Evolutionary conservation across 2,888 invertebrate species (phyloP).

Genomic region (Lochmaea capreae): DNA sequence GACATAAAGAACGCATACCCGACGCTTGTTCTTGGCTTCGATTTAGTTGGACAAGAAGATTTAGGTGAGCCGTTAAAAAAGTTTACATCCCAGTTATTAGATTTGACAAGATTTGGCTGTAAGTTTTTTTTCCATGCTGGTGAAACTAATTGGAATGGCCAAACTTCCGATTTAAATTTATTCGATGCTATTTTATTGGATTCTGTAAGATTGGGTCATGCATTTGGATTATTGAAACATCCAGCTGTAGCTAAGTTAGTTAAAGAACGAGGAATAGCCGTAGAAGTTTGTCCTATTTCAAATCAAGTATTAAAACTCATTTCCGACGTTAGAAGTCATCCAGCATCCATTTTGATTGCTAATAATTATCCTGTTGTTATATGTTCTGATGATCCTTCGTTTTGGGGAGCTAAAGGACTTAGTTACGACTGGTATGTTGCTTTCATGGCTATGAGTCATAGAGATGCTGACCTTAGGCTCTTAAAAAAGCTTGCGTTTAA

Average conservation of each 20-base stretch:
- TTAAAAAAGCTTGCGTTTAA: slow-evolving; percentile 81
- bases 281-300: slow-evolving; percentile 84
- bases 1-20: slow-evolving; percentile 61
- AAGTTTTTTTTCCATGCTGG: slow-evolving; percentile 66
- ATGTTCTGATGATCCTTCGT: slow-evolving; percentile 81
- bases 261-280: slow-evolving; percentile 71
- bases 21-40: slow-evolving; percentile 80
- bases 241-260: slow-evolving; percentile 72
- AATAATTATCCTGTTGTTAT: slow-evolving; percentile 78
- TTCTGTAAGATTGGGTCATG: slow-evolving; percentile 82
- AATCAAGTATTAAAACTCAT: slow-evolving; percentile 79
- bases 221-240: slow-evolving; percentile 79
- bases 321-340: slow-evolving; percentile 81
- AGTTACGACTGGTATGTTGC: slow-evolving; percentile 84
- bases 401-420: slow-evolving; percentile 77
- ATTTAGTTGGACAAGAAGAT: slow-evolving; percentile 86
- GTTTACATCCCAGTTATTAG: slow-evolving; percentile 66
- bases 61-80: slow-evolving; percentile 72
- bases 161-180: slow-evolving; percentile 76
- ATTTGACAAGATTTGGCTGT: slow-evolving; percentile 45
- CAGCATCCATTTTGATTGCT: slow-evolving; percentile 74
- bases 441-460: slow-evolving; percentile 79
- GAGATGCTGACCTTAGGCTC: slow-evolving; percentile 74
- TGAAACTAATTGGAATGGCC: slow-evolving; percentile 82
- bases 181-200: slow-evolving; percentile 81